Base-by-base conservation (phyloP, 37 sponge, comb jelly and placozoan genomes). In the Aphrocallistes beatrix region DNA sequence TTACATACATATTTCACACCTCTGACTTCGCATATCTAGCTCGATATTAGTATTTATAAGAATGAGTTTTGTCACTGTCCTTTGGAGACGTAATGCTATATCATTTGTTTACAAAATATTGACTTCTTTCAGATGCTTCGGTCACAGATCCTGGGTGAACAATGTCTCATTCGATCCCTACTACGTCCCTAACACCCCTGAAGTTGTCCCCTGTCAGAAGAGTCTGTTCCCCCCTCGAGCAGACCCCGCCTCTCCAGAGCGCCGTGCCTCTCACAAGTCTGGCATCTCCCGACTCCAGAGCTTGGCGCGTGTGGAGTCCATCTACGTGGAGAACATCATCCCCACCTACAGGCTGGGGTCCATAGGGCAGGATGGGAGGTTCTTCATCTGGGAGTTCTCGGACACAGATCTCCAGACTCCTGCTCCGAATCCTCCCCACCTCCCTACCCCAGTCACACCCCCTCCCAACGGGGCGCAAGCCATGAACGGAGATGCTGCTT, bases 381-480 rank as follows among this genome's bases (percentile, higher is more conserved):
- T 98, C 21, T 88, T 92, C 51, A 87, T 98, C 36, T 98, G 99
- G 99, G 96, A 98, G 38, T 85, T 98, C 9, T 88, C 92, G 0
- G 96, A 89, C 39, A 92, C 90, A 81, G 84, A 81, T 9, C 88
- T 93, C 32, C 86, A 83, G 34, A 23, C 88, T 8, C 82, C 91
- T 36, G 81, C 86, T 0, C 84, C 84, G 17, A 39, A 84, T 37
- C 37, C 47, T 39, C 32, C 34, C 25, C 3, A 19, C 8, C 3
- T 28, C 1, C 17, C 75, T 6, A 25, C 75, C 34, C 21, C 75
- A 3, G 75, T 60, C 32, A 32, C 34, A 13, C 75, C 75, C 21
- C 34, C 25, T 3, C 75, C 21, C 25, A 60, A 19, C 75, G 75
- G 75, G 34, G 75, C 75, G 28, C n/a, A 19, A 3, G 10, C 28